Evolutionary conservation across 2,797 vertebrate species (phyloP).

Genomic region (Sebastes goodei): DNA sequence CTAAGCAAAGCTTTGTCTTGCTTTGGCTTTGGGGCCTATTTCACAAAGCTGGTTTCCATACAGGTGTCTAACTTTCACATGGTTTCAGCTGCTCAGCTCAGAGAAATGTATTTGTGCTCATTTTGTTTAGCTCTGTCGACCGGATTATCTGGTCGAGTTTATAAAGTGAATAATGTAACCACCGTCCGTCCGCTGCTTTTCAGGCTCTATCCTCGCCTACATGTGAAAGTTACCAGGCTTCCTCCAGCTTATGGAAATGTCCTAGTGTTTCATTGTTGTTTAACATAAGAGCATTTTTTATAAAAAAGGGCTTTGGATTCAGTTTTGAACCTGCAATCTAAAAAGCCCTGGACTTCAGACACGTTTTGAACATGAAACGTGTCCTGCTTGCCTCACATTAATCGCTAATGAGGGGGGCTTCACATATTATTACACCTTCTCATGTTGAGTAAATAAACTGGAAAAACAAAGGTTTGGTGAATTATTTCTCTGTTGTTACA

Average conservation of each 20-base stretch:
- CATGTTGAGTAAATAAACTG: not conserved
- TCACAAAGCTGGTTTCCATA: conserved; percentile 78
- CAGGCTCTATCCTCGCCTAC: conserved; percentile 60
- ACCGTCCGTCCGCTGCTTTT: conserved; percentile 24
- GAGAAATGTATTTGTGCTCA: conserved; percentile 18
- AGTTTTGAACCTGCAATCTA: conserved; percentile 77
- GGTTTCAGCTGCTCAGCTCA: conserved; percentile 47
- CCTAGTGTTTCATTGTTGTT: conserved; percentile 63
- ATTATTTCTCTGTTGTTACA: too few relatives aligned
- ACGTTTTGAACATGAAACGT: conserved; percentile 66
- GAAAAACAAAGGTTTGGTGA: too few relatives aligned
- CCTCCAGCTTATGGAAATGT: conserved; percentile 79
- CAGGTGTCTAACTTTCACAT: conserved; percentile 79
- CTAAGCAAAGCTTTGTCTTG: conserved; percentile 78
- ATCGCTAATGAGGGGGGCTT: conserved; percentile 49
- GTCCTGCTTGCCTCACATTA: conserved; percentile 75
- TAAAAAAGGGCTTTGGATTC: conserved; percentile 77
- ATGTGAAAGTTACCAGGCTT: conserved; percentile 82
- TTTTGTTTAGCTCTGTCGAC: conserved; percentile 26
- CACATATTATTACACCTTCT: conserved; percentile 10
- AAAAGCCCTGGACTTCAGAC: conserved; percentile 73
- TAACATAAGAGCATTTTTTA: conserved; percentile 60
- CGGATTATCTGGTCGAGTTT: conserved; percentile 20
- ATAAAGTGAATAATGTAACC: conserved; percentile 19
- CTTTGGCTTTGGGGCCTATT: conserved; percentile 75